A percentile compares a stretch with the other conserved stretches of the same genome.
Conservation (phyloP, 2,113 vertebrate genomes). For the Brachirus orientalis region DNA sequence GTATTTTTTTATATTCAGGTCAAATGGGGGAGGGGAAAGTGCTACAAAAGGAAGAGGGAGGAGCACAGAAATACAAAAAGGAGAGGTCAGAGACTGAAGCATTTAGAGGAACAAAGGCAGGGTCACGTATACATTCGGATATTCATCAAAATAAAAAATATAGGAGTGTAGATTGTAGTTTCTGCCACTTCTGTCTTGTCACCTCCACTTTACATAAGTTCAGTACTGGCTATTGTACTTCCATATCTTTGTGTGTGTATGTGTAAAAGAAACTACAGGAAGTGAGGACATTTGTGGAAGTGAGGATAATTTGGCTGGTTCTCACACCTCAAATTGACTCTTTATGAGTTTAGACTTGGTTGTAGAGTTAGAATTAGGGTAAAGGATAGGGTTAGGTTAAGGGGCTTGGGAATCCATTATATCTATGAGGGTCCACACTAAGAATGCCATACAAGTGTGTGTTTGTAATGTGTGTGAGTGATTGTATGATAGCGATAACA, state of each 20-base stretch:
- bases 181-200: slow-evolving; percentile 1
- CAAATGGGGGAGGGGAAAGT: slow-evolving; percentile 23
- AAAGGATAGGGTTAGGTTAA: no score
- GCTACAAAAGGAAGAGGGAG: slow-evolving; percentile 2
- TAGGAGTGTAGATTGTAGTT: neutral
- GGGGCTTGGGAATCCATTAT: no score
- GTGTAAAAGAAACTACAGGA: no score
- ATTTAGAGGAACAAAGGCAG: slow-evolving; percentile 36
- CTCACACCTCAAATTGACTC: no score
- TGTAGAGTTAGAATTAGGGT: no score
- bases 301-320: no score
- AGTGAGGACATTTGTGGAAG: no score
- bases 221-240: neutral
- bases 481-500: slow-evolving; percentile 43
- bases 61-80: slow-evolving; percentile 32
- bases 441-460: neutral
- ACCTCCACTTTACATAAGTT: slow-evolving; percentile 12
- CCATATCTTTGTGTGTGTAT: neutral
- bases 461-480: slow-evolving; percentile 13
- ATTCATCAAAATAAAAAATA: neutral
- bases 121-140: no score
- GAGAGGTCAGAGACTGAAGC: slow-evolving; percentile 55
- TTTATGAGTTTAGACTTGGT: no score
- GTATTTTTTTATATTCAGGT: slow-evolving; percentile 74
- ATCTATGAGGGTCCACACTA: no score